Evolutionary conservation across 2,113 vertebrate species (phyloP).

Genomic region (Chloropsis hardwickii): DNA sequence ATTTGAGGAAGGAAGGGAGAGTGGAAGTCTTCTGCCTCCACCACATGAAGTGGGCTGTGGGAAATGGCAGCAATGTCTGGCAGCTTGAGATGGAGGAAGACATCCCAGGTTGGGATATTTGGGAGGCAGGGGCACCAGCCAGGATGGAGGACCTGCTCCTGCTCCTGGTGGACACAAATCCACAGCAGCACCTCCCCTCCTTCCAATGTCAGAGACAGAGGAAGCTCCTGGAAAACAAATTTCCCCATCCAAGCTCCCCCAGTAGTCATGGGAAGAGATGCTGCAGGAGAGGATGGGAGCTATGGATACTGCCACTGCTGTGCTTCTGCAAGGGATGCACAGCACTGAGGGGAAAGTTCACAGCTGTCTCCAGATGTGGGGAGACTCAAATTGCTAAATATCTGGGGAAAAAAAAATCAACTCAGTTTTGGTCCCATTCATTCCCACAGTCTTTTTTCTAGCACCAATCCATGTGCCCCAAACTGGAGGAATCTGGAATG

Average conservation of each 20-base stretch:
- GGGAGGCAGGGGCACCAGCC: neutral
- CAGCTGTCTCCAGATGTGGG: neutral
- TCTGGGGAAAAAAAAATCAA: fast-evolving
- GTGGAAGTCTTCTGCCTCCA: neutral
- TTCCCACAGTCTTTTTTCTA: fast-evolving
- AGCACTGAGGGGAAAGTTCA: neutral
- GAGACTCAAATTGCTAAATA: neutral
- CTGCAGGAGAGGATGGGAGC: neutral
- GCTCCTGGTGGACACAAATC: neutral
- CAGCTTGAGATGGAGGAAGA: neutral
- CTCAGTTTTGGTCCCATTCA: neutral
- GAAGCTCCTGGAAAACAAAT: neutral
- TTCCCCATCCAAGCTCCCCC: neutral
- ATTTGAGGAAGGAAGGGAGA: neutral
- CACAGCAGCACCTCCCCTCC: neutral
- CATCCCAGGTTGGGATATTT: neutral
- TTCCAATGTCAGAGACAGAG: neutral
- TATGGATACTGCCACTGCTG: neutral
- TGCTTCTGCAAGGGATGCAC: neutral
- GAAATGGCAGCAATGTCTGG: neutral
- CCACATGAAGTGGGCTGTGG: neutral
- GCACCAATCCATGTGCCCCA: fast-evolving
- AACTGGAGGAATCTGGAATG: neutral
- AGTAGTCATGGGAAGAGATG: neutral
- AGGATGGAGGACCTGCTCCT: neutral